phyloP scores from a whole-genome alignment of 2,113 vertebrate species.

The Paraplagusia blochii region DNA sequence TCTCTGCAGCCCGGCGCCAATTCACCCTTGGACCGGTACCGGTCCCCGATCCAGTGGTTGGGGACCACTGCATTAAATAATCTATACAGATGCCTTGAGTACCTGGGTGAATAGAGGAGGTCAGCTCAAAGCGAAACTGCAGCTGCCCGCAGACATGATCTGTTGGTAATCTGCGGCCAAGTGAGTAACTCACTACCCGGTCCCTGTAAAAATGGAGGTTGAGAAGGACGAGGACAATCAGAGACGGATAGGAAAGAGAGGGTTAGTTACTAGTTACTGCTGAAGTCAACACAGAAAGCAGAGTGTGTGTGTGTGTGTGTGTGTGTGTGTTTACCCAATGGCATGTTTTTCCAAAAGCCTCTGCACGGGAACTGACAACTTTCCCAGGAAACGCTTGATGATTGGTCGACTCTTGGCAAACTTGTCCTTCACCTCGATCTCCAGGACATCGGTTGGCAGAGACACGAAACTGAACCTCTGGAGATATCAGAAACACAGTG shows the following conservation, averaged over 20 bases:
- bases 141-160: conserved; percentile 97
- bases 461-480: conserved; percentile 96
- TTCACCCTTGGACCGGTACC: no score
- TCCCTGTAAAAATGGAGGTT: conserved; percentile 76
- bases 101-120: conserved; percentile 95
- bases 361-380: conserved; percentile 93
- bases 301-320: neutral
- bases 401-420: conserved; percentile 97
- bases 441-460: conserved; percentile 94
- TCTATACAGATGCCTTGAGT: neutral
- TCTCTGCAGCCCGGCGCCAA: no score
- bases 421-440: conserved; percentile 99
- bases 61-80: neutral
- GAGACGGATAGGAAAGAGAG: neutral
- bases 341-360: conserved; percentile 95
- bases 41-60: no score
- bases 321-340: conserved; percentile 81
- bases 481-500: conserved; percentile 42
- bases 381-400: conserved; percentile 97
- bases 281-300: no score
- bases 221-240: no score
- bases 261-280: no score
- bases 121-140: conserved; percentile 97
- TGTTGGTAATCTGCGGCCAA: conserved; percentile 92
- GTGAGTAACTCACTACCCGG: conserved; percentile 91